Percentiles rank a stretch among this genome's conserved stretches.
phyloP scores from a whole-genome alignment of 2,888 invertebrate genomes.

The Oligia latruncula region DNA sequence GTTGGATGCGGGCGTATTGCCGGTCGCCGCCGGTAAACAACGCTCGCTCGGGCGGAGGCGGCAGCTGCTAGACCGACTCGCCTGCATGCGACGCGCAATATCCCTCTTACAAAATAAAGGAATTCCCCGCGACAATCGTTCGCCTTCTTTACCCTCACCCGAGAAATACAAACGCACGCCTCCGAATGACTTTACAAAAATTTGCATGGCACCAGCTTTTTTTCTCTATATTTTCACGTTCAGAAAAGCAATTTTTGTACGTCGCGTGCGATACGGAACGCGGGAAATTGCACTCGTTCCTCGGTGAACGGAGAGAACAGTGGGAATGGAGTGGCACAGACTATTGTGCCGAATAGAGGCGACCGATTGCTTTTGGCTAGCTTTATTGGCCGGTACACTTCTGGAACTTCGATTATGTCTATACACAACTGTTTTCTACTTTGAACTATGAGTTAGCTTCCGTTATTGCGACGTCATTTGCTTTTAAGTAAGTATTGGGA shows the following conservation, averaged over 20 bases:
- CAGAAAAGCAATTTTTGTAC: constrained; percentile 90
- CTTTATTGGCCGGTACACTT: constrained; percentile 82
- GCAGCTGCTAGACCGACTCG: constrained; percentile 80
- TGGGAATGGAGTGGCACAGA: constrained; percentile 82
- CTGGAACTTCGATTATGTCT: constrained; percentile 70
- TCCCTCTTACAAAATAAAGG: constrained; percentile 89
- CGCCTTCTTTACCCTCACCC: constrained; percentile 86
- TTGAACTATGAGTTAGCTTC: constrained; percentile 45
- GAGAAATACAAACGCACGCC: constrained; percentile 90
- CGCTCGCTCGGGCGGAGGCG: constrained; percentile 77
- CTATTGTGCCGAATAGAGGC: constrained; percentile 81
- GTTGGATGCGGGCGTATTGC: constrained; percentile 80
- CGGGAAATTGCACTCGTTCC: constrained; percentile 89
- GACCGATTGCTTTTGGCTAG: constrained; percentile 83
- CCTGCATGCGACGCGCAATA: constrained; percentile 89
- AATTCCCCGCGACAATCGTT: constrained; percentile 89
- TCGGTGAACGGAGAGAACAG: constrained; percentile 81
- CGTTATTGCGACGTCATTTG: constrained; percentile 35
- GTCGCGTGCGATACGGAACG: constrained; percentile 86
- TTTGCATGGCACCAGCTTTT: constrained; percentile 86
- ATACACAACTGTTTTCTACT: constrained; percentile 60
- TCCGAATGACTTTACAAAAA: constrained; percentile 90
- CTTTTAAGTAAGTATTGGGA: constrained; percentile 31
- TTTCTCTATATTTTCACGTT: constrained; percentile 86
- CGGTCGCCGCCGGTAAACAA: constrained; percentile 83